Evolutionary conservation across 1,140 invertebrate genomes (phyloP).

Genomic region (Megalonaias nervosa): DNA sequence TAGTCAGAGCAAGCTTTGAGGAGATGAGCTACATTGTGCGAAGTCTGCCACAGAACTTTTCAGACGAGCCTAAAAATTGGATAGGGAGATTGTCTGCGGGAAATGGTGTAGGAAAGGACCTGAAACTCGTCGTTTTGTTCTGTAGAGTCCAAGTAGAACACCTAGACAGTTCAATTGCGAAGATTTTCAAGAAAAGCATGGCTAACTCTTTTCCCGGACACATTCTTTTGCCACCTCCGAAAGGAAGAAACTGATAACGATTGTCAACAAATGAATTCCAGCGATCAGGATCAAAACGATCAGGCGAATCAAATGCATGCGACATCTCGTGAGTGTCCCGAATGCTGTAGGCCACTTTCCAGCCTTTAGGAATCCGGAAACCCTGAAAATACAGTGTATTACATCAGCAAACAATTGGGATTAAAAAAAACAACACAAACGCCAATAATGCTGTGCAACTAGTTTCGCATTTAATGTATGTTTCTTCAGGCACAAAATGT

Average conservation of each 20-base stretch:
- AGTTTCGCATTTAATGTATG: too few relatives aligned
- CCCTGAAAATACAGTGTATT: constrained; percentile 45
- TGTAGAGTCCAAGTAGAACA: constrained; percentile 51
- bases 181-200: constrained; percentile 50
- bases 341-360: constrained; percentile 59
- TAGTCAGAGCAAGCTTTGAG: too few relatives aligned
- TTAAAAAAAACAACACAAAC: too few relatives aligned
- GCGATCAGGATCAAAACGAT: constrained; percentile 57
- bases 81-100: constrained; percentile 55
- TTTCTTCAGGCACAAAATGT: too few relatives aligned
- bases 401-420: neutral
- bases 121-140: constrained; percentile 46
- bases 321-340: constrained; percentile 57
- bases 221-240: constrained; percentile 53
- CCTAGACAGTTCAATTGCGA: constrained; percentile 49
- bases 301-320: constrained; percentile 34
- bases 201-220: constrained; percentile 65
- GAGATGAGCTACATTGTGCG: too few relatives aligned
- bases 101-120: constrained; percentile 52
- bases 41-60: too few relatives aligned
- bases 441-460: too few relatives aligned
- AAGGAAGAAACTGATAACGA: constrained; percentile 55
- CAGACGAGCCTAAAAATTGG: constrained; percentile 5
- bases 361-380: constrained; percentile 63
- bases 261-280: constrained; percentile 44